Evolutionary conservation across 2,797 vertebrate species (phyloP).

Genomic region (Chelonia mydas): DNA sequence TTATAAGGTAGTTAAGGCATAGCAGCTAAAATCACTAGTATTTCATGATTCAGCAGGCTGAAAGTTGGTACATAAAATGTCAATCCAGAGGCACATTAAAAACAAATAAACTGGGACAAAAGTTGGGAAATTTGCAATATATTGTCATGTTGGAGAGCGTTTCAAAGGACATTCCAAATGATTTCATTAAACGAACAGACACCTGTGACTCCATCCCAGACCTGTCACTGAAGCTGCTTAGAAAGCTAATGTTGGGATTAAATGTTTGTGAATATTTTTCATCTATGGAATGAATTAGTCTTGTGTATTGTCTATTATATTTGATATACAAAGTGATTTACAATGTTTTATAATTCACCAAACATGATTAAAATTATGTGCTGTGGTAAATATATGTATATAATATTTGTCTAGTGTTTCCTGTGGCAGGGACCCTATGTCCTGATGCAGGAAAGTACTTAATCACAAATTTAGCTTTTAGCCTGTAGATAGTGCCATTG

Average conservation of each 20-base stretch:
- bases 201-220: not conserved
- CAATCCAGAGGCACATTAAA: not conserved
- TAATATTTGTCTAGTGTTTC: not conserved
- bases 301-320: not conserved
- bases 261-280: not conserved
- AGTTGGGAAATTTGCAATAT: not conserved
- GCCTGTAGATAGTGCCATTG: not conserved
- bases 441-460: not conserved
- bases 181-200: too few relatives aligned
- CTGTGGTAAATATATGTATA: not conserved
- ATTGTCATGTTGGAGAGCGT: not conserved
- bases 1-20: not conserved
- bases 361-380: not conserved
- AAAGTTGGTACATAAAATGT: not conserved
- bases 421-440: not conserved
- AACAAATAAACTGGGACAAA: not conserved
- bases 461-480: not conserved
- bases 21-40: not conserved
- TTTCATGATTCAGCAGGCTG: not conserved
- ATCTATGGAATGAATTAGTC: not conserved
- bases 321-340: not conserved
- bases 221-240: not conserved
- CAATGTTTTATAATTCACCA: not conserved
- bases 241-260: not conserved
- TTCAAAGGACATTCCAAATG: not conserved